Evolutionary conservation across 2,113 vertebrate genomes (phyloP), one percentile per base, ranked within the genome.

Genomic region (Xyrauchen texanus): DNA sequence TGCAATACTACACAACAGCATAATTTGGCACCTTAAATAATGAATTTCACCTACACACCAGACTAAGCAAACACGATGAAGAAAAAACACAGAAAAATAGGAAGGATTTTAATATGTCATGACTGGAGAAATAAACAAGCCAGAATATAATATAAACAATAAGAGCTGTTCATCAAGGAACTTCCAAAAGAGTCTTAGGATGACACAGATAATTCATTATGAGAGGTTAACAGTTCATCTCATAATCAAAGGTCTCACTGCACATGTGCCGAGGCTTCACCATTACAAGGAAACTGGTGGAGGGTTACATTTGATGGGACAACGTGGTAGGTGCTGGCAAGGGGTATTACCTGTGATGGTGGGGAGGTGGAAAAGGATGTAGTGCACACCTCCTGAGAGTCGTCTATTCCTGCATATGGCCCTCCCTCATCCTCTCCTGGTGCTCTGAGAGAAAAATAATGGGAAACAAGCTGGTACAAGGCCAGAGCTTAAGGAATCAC

Each of bases 331-430:
- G n/a, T 73, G n/a, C n/a, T 21, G 34, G 4, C 12, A 7, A 13
- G 21, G 0, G 45, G 34, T 21, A 51, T 44, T 82, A 98, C 98
- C 95, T 99, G 98, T 76, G 98, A 98, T 47, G 98, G 97, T 78
- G 98, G 98, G 8, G 98, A 99, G 77, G 97, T 99, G 86, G 98
- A 99, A 91, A 99, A 99, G 63, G 97, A 99, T 2, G 97, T 98
- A 83, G 97, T 95, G 85, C 97, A 98, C 82, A 96, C 96, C 92
- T 99, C 97, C 87, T 99, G 98, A 1, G 97, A 99, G 53, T 99
- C 98, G 88, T 99, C 97, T 77, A 97, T 95, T 6, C 95, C 95
- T 16, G 91, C 90, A 58, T 95, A 95, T 0, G 86, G 81, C 11
- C 90, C 91, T 52, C 89, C 92, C 2, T 94, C 93, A 13, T 99